A percentile compares a stretch with the other conserved stretches of the same genome.
phyloP scores from a whole-genome alignment of 2,113 vertebrate genomes.

The Petaurus breviceps region DNA sequence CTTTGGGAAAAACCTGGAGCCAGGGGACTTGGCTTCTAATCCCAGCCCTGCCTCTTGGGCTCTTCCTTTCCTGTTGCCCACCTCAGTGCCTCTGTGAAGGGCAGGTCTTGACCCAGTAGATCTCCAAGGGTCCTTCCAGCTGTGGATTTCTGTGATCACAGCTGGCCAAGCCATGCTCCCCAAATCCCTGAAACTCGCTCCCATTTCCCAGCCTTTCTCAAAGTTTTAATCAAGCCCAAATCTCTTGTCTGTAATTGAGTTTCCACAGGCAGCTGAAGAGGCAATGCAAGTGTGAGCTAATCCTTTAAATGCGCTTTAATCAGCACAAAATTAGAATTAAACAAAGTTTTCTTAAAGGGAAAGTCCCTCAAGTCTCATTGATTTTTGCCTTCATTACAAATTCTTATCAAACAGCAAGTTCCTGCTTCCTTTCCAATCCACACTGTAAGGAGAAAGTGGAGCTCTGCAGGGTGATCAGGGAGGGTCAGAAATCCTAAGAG shows the following conservation, averaged over 20 bases:
- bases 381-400: neutral
- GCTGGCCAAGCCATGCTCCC: neutral
- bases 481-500: neutral
- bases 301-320: conserved; percentile 29
- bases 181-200: neutral
- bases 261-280: conserved; percentile 24
- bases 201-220: neutral
- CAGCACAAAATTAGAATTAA: neutral
- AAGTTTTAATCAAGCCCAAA: neutral
- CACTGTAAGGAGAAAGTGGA: neutral
- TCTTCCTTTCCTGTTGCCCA: neutral
- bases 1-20: neutral
- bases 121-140: neutral
- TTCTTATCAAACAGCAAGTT: conserved; percentile 9
- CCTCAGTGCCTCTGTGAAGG: neutral
- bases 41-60: neutral
- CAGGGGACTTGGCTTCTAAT: neutral
- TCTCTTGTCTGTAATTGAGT: neutral
- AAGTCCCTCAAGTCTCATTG: neutral
- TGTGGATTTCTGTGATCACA: neutral
- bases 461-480: neutral
- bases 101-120: neutral
- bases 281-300: neutral
- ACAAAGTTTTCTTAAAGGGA: conserved; percentile 17
- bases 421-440: neutral